Evolutionary conservation across 2,797 vertebrate genomes (phyloP), one percentile per base, ranked within the genome.

Genomic region (Myotis pilosus): DNA sequence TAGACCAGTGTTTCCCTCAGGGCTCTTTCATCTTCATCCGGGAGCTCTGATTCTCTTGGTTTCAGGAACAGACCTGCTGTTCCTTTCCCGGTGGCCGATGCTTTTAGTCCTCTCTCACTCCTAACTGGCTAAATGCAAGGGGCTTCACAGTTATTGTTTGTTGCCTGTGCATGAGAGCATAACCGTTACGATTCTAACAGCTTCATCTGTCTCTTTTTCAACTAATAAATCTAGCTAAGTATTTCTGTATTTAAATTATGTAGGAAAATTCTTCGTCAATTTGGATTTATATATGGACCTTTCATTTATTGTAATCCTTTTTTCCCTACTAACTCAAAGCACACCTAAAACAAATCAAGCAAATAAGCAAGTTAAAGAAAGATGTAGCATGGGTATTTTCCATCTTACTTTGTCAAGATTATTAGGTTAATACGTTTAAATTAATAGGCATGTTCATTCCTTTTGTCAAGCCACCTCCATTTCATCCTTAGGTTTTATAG

Each of bases 401-500:
- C 23, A 66, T 68, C 66, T 87, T 87, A 78, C 19, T 85, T 41
- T 33, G 2, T 30, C 5, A 30, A 64, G 47, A 6, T 85, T 94
- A 57, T 78, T 83, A 93, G 66, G 23, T 76, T 96, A 57, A 69
- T 60, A 23, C 68, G 12, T 83, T 93, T 86, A 95, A 80, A 23
- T 71, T 85, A 36, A 68, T 74, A 79, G 74, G 11, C 6, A 62
- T 16, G 28, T 53, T 96, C 41, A 51, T 93, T 22, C 8, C 47
- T 93, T 79, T 83, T 71, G 44, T 93, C 72, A 86, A 33, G 74
- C 30, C 22, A 60, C 17, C 20, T 86, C 53, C 16, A 23, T 60
- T 89, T 94, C 19, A 66, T 76, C 53, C n/a, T 87, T 79, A 85
- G 41, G 30, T 78, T 91, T 95, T 92, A 9, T 89, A 91, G 74